These are phyloP conservation scores for Bombus consobrinus DNA, from an alignment of 1,140 invertebrate genomes.

Conservation along the genomic window DNA sequence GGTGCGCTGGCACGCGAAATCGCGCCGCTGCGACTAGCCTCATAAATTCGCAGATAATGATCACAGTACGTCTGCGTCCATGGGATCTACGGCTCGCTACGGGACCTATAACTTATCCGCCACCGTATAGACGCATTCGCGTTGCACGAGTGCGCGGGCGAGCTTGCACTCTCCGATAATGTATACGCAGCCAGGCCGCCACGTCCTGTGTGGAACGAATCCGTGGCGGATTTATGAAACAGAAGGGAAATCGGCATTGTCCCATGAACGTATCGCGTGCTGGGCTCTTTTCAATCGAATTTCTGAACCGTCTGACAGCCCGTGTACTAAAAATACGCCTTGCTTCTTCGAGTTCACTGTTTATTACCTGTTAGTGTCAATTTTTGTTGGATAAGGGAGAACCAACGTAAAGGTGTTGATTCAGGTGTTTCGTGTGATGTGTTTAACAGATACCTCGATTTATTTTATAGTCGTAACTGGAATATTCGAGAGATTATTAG, in stretches of 20 bases:
- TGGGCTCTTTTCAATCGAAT: conserved; percentile 27
- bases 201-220: conserved; percentile 51
- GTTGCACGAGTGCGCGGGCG: background rate
- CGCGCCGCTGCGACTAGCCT: conserved; percentile 28
- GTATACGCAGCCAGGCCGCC: conserved; percentile 51
- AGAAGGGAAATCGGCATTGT: conserved; percentile 53
- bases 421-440: background rate
- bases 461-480: too few relatives aligned
- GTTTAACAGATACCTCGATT: too few relatives aligned
- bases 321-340: background rate
- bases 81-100: conserved; percentile 79
- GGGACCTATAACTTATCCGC: conserved; percentile 80
- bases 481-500: too few relatives aligned
- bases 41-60: conserved; percentile 82
- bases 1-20: conserved; percentile 45
- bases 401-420: background rate
- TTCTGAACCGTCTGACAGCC: background rate
- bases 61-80: conserved; percentile 81
- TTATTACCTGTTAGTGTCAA: background rate
- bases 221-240: conserved; percentile 65
- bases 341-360: background rate
- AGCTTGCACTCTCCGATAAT: conserved; percentile 54
- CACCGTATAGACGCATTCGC: conserved; percentile 70
- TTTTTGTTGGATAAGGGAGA: background rate
- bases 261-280: conserved; percentile 23